These are phyloP conservation scores for Notothenia rossii DNA, from an alignment of 2,113 vertebrate species.

Conservation along the genomic window DNA sequence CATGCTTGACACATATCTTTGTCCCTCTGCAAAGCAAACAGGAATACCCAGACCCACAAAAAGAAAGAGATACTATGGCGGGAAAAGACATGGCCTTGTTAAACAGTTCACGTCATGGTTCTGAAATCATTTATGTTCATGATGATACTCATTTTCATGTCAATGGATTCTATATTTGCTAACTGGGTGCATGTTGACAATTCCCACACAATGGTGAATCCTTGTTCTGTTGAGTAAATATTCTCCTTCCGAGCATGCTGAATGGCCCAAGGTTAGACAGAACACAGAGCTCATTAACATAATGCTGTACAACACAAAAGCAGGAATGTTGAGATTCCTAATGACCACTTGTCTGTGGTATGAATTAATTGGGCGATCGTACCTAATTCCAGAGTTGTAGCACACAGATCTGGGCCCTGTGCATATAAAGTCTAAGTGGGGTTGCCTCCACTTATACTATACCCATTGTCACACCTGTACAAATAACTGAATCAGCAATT, in stretches of 20 bases:
- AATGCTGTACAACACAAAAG: not conserved
- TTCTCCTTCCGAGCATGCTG: not conserved
- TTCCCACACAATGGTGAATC: not conserved
- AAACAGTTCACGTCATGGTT: not conserved
- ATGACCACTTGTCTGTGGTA: too few species aligned
- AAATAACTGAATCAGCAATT: not conserved
- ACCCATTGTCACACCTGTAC: not conserved
- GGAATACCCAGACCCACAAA: not conserved
- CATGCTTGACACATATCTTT: not conserved
- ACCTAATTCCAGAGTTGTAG: not conserved
- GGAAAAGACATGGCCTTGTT: not conserved
- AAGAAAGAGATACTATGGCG: not conserved
- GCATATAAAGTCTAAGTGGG: not conserved
- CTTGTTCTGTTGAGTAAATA: not conserved
- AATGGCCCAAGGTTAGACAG: not conserved
- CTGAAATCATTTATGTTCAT: constrained; percentile 5
- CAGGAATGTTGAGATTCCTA: not conserved
- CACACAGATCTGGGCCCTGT: not conserved
- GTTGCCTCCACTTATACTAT: not conserved
- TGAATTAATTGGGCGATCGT: not conserved
- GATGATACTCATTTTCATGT: not conserved
- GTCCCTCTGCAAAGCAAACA: not conserved
- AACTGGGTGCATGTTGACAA: not conserved
- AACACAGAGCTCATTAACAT: not conserved
- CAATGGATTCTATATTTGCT: not conserved